Conservation (phyloP, 2,113 vertebrate species). For the Piaya cayana region DNA sequence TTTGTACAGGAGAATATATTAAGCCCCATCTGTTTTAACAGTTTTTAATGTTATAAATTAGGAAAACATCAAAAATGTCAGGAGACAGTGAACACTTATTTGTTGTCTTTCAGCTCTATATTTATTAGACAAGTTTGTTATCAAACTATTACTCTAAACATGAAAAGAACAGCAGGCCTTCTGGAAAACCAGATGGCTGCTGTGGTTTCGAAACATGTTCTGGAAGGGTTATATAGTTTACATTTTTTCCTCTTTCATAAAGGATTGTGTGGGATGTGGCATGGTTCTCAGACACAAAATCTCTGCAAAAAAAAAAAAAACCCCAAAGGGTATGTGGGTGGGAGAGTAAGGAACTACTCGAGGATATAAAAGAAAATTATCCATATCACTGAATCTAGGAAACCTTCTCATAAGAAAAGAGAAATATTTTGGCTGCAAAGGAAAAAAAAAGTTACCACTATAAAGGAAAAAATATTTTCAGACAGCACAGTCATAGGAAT, state of each 20-base stretch:
- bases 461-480: background rate
- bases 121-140: conserved; percentile 81
- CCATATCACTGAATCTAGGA: background rate
- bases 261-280: conserved; percentile 44
- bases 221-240: conserved; percentile 62
- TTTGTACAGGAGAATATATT: conserved; percentile 80
- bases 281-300: conserved; percentile 23
- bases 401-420: background rate
- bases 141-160: conserved; percentile 81
- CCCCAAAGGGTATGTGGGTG: background rate
- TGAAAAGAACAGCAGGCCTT: conserved; percentile 83
- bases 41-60: conserved; percentile 83
- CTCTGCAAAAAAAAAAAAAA: background rate
- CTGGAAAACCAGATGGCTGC: conserved; percentile 82
- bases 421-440: background rate
- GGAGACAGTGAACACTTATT: conserved; percentile 67
- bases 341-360: background rate
- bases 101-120: conserved; percentile 76
- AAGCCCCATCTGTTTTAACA: conserved; percentile 82
- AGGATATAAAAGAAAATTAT: conserved; percentile 9
- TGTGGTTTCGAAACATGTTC: conserved; percentile 65
- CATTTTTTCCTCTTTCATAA: conserved; percentile 50
- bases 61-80: conserved; percentile 76
- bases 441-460: background rate
- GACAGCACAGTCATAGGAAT: background rate